Percentiles rank a stretch among this genome's conserved stretches.
These are phyloP conservation scores for Corvus hawaiiensis DNA, from an alignment of 2,113 vertebrate species.

Conservation along the genomic window DNA sequence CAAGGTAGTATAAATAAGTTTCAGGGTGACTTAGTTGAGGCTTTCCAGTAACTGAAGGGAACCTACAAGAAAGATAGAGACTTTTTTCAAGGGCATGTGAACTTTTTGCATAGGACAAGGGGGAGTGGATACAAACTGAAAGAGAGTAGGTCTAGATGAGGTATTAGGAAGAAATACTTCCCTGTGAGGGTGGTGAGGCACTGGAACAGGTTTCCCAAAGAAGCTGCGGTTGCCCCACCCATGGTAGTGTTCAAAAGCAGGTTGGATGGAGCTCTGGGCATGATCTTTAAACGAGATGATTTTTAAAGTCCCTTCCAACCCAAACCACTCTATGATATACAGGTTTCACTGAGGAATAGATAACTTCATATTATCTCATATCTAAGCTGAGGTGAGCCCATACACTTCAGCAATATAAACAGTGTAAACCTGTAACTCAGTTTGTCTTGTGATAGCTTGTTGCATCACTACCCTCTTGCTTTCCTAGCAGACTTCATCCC, in stretches of 20 bases:
- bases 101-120: not conserved
- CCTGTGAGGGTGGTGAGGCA: not conserved
- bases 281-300: accelerated
- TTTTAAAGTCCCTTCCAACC: not conserved
- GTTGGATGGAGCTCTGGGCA: not conserved
- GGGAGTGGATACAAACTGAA: not conserved
- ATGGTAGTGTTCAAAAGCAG: not conserved
- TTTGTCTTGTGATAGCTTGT: not conserved
- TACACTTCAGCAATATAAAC: not conserved
- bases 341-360: not conserved
- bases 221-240: not conserved
- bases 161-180: not conserved
- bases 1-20: not conserved
- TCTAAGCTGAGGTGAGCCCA: not conserved
- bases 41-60: not conserved
- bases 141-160: not conserved
- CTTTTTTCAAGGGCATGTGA: not conserved
- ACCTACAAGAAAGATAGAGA: not conserved
- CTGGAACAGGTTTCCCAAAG: not conserved
- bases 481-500: not conserved
- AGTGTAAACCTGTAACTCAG: not conserved
- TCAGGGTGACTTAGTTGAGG: not conserved
- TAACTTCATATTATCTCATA: not conserved
- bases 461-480: not conserved
- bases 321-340: not conserved